These are phyloP conservation scores for Coracopsis vasa DNA, from an alignment of 2,113 vertebrate species.

Conservation along the genomic window DNA sequence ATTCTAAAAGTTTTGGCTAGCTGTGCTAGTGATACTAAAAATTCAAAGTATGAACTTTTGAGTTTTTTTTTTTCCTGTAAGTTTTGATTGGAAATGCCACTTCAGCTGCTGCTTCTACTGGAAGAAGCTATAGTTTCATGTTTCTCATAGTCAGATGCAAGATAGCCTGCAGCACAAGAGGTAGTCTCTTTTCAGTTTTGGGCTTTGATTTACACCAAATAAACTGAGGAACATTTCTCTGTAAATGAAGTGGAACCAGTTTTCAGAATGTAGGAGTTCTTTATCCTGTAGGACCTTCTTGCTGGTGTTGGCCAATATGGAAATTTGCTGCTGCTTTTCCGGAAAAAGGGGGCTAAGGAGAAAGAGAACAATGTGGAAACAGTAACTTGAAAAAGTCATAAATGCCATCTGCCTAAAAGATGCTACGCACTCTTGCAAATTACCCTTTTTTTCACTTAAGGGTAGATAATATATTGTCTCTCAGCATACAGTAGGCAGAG, in stretches of 20 bases:
- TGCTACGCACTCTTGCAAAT: not conserved
- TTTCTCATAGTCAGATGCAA: not conserved
- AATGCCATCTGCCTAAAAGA: not conserved
- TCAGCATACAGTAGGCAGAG: not conserved
- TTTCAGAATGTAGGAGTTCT: not conserved
- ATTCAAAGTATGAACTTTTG: not conserved
- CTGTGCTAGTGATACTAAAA: not conserved
- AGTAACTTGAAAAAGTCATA: not conserved
- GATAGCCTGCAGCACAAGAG: not conserved
- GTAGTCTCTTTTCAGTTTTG: not conserved
- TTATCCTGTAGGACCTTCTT: not conserved
- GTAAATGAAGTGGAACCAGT: not conserved
- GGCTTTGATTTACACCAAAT: not conserved
- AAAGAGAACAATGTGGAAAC: not conserved
- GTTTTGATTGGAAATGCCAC: not conserved
- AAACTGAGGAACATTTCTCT: not conserved
- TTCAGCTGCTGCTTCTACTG: not conserved
- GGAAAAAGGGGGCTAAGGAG: not conserved
- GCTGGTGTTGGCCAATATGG: not conserved
- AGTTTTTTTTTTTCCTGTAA: not conserved
- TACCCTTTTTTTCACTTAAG: not conserved
- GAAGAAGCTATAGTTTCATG: not conserved
- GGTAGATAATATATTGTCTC: not conserved
- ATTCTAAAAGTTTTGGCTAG: not conserved
- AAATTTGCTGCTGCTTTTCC: conserved; percentile 76